These are phyloP conservation scores for Drosophila santomea DNA, from an alignment of 1,140 invertebrate genomes.

Conservation along the genomic window DNA sequence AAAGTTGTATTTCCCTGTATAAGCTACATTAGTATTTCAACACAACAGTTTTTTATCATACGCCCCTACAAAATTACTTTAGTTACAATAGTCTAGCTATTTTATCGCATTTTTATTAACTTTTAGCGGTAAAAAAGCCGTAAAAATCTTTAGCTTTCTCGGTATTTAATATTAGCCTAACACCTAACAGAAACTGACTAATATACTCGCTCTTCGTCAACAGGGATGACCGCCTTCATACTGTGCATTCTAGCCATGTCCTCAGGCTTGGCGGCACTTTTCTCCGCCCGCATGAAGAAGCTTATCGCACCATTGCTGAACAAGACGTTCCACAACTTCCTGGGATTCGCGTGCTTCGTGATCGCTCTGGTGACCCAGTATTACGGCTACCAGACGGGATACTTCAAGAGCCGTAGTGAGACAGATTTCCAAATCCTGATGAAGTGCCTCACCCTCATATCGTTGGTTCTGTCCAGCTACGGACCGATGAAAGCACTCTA, in stretches of 20 bases:
- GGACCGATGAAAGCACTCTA: constrained; percentile 74
- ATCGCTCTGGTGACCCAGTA: constrained; percentile 73
- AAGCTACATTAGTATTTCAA: too few species aligned
- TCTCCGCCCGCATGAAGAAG: constrained; percentile 64
- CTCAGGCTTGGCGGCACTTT: constrained; percentile 70
- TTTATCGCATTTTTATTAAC: too few species aligned
- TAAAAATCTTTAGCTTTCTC: too few species aligned
- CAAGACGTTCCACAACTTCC: constrained; percentile 75
- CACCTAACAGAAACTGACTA: not conserved
- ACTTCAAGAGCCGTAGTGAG: constrained; percentile 52
- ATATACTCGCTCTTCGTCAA: not conserved
- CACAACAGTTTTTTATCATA: too few species aligned
- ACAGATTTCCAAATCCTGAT: constrained; percentile 64
- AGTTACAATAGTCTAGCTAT: too few species aligned
- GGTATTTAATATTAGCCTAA: too few species aligned
- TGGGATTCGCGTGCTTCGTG: constrained; percentile 72
- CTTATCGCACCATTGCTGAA: constrained; percentile 68
- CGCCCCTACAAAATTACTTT: too few species aligned
- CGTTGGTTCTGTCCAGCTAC: constrained; percentile 61
- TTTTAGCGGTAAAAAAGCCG: not conserved
- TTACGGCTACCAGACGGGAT: constrained; percentile 80
- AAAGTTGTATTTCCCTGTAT: not conserved
- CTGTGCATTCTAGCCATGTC: constrained; percentile 67
- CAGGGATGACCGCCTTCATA: constrained; percentile 69
- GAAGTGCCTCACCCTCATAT: constrained; percentile 66